Evolutionary conservation across 2,797 vertebrate genomes (phyloP).

Genomic region (Platalea minor): DNA sequence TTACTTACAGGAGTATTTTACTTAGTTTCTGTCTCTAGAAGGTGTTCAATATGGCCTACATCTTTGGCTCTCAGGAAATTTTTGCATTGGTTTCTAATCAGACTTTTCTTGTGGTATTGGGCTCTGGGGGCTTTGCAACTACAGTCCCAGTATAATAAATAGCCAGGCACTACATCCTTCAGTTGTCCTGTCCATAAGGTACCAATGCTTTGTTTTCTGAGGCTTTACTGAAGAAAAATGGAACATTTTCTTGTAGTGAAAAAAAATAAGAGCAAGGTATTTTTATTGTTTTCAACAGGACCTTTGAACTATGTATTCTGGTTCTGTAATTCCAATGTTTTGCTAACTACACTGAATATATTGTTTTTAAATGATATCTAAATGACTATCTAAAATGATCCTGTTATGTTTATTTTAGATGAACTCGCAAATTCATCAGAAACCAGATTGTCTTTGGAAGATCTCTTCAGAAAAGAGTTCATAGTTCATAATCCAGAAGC

Average conservation of each 20-base stretch:
- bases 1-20: neutral
- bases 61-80: neutral
- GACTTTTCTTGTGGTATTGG: neutral
- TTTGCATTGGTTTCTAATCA: neutral
- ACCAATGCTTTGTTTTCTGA: neutral
- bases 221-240: neutral
- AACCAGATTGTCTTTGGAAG: slow-evolving; percentile 89
- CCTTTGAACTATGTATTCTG: neutral
- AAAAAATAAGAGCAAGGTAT: neutral
- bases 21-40: neutral
- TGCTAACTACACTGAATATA: neutral
- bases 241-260: neutral
- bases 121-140: neutral
- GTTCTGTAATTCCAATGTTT: neutral
- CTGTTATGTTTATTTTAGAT: slow-evolving; percentile 74
- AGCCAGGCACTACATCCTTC: neutral
- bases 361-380: neutral
- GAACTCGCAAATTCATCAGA: slow-evolving; percentile 88
- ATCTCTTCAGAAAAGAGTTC: slow-evolving; percentile 91
- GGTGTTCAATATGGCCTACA: neutral
- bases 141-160: neutral
- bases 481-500: slow-evolving; percentile 88
- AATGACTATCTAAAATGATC: neutral
- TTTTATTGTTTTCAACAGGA: neutral
- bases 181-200: neutral